Conservation (phyloP, 1,140 invertebrate species). For the Drosophila kikkawai region DNA sequence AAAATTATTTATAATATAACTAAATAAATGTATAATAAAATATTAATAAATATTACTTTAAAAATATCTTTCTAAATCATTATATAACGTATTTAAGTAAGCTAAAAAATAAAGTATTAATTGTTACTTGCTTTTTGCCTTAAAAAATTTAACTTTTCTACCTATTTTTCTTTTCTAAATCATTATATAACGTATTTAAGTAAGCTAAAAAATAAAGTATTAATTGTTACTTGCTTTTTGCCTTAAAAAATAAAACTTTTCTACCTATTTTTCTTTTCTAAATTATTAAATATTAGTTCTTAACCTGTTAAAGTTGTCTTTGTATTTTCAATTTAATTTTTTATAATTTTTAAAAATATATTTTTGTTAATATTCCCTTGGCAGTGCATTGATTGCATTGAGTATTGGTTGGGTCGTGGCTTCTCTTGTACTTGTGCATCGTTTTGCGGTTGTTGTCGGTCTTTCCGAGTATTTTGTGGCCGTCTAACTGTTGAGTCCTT, state of each 20-base stretch:
- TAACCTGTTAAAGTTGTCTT: background rate
- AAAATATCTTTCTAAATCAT: too few relatives aligned
- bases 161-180: background rate
- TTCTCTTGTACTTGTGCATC: constrained; percentile 40
- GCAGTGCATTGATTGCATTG: constrained; percentile 1
- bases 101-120: background rate
- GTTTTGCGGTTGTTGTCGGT: constrained; percentile 54
- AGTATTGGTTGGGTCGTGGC: constrained; percentile 4
- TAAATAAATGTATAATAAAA: too few relatives aligned
- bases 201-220: background rate
- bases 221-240: background rate
- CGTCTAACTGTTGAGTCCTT: constrained; percentile 57
- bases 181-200: too few relatives aligned
- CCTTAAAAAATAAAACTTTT: too few relatives aligned
- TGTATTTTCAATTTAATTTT: background rate
- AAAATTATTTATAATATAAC: too few relatives aligned
- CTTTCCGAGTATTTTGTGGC: constrained; percentile 53
- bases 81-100: too few relatives aligned
- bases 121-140: too few relatives aligned
- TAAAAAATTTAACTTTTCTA: too few relatives aligned
- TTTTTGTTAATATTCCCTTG: background rate
- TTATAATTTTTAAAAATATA: background rate
- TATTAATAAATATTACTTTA: too few relatives aligned
- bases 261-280: background rate
- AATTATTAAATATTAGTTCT: background rate